These are phyloP conservation scores for Aradophagus sp. DNA, from an alignment of 1,140 invertebrate species.

Conservation along the genomic window DNA sequence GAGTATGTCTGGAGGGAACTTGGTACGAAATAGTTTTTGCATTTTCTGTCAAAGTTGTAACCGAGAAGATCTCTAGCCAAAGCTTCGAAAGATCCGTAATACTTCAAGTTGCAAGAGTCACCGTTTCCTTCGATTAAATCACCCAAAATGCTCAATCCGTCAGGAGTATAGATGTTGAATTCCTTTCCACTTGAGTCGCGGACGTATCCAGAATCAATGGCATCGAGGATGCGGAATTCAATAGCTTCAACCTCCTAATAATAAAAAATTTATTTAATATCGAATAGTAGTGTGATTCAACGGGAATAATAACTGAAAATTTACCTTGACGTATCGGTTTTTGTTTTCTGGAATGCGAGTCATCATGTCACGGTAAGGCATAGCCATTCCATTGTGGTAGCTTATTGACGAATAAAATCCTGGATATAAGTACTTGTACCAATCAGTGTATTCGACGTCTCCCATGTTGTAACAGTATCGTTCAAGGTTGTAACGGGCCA, in stretches of 20 bases:
- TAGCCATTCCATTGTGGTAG: constrained; percentile 80
- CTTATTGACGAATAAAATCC: constrained; percentile 81
- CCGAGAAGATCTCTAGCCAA: constrained; percentile 68
- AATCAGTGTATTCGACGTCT: constrained; percentile 78
- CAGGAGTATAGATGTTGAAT: constrained; percentile 63
- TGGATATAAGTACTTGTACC: constrained; percentile 75
- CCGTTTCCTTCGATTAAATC: constrained; percentile 80
- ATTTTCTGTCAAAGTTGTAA: constrained; percentile 62
- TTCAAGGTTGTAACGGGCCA: constrained; percentile 81
- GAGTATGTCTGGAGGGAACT: constrained; percentile 66
- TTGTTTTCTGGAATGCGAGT: constrained; percentile 64
- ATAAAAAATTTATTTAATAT: too few relatives aligned
- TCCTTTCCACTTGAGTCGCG: constrained; percentile 68
- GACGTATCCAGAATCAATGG: constrained; percentile 79
- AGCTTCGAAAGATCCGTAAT: constrained; percentile 75
- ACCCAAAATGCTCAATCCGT: constrained; percentile 78
- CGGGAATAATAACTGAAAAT: too few relatives aligned
- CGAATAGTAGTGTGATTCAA: too few relatives aligned
- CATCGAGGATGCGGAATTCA: constrained; percentile 72
- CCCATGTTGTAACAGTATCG: constrained; percentile 78
- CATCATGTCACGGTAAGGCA: constrained; percentile 76
- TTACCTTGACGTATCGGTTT: constrained; percentile 65
- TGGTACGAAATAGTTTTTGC: constrained; percentile 66
- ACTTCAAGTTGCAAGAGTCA: constrained; percentile 79
- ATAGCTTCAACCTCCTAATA: constrained; percentile 62